phyloP scores from a whole-genome alignment of 2,888 invertebrate species.

The Idaea biselata region DNA sequence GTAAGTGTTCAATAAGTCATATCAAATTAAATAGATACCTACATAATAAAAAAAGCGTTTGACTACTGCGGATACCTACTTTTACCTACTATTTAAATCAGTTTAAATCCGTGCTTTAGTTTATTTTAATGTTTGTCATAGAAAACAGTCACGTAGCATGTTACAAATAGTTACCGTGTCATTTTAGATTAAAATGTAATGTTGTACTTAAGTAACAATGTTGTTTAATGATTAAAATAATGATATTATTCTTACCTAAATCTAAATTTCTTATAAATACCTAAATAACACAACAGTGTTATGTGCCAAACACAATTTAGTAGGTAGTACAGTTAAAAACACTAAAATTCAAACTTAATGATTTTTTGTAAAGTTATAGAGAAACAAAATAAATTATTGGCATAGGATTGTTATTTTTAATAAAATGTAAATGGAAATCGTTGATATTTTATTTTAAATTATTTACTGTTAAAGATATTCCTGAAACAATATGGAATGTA shows the following conservation, averaged over 20 bases:
- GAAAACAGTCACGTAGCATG: neutral
- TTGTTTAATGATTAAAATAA: neutral
- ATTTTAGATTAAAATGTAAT: neutral
- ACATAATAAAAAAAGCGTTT: neutral
- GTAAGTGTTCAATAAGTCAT: slow-evolving; percentile 35
- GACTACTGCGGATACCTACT: slow-evolving; percentile 1
- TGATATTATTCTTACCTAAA: slow-evolving; percentile 21
- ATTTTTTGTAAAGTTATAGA: neutral
- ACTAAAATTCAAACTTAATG: neutral
- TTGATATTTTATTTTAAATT: slow-evolving; percentile 27
- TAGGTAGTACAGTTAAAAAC: neutral
- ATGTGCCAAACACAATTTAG: neutral
- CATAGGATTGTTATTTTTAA: slow-evolving; percentile 71
- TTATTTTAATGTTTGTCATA: neutral
- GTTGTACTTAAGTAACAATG: neutral
- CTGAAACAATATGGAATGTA: no score
- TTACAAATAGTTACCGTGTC: slow-evolving; percentile 2
- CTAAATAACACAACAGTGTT: slow-evolving; percentile 34
- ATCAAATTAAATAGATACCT: slow-evolving; percentile 26
- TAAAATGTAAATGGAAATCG: slow-evolving; percentile 53
- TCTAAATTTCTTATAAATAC: slow-evolving; percentile 40
- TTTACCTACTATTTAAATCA: neutral
- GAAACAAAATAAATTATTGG: neutral
- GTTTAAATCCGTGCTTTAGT: neutral
- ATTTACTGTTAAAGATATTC: neutral